Evolutionary conservation across 2,113 vertebrate species (phyloP).

Genomic region (Istiophorus platypterus): DNA sequence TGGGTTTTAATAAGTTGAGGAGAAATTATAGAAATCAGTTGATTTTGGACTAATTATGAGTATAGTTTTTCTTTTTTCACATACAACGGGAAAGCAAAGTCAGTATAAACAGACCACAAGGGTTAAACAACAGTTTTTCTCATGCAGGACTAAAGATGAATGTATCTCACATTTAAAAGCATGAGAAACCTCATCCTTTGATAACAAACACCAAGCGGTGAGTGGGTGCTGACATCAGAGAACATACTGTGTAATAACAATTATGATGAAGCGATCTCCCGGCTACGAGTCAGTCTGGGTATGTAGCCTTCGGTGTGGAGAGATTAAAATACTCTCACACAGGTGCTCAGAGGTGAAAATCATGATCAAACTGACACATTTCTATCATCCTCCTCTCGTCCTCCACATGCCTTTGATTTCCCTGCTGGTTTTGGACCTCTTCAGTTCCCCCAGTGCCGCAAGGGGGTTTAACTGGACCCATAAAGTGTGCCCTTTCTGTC

Average conservation of each 20-base stretch:
- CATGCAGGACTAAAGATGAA: background rate
- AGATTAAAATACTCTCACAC: conserved; percentile 14
- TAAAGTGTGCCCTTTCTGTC: background rate
- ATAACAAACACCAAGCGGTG: background rate
- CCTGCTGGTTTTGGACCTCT: background rate
- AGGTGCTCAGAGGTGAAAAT: conserved; percentile 37
- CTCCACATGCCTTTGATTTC: conserved; percentile 40
- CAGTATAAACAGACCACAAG: background rate
- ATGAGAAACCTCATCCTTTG: conserved; percentile 7
- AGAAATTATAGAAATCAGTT: no score
- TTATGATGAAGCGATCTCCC: background rate
- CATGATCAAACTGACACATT: conserved; percentile 12
- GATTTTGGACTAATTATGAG: no score
- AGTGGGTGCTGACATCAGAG: background rate
- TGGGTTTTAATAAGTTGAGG: background rate
- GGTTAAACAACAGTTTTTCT: background rate
- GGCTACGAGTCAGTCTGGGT: background rate
- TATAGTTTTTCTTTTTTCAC: no score
- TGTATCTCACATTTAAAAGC: conserved; percentile 24
- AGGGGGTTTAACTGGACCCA: background rate
- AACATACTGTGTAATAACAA: background rate
- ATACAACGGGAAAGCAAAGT: background rate
- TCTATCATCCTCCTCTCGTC: background rate
- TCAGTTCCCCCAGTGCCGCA: background rate
- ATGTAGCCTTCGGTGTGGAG: background rate